Percentiles rank a stretch among this genome's conserved stretches.
Evolutionary conservation across 2,113 vertebrate genomes (phyloP).

Genomic region (Hassar affinis): DNA sequence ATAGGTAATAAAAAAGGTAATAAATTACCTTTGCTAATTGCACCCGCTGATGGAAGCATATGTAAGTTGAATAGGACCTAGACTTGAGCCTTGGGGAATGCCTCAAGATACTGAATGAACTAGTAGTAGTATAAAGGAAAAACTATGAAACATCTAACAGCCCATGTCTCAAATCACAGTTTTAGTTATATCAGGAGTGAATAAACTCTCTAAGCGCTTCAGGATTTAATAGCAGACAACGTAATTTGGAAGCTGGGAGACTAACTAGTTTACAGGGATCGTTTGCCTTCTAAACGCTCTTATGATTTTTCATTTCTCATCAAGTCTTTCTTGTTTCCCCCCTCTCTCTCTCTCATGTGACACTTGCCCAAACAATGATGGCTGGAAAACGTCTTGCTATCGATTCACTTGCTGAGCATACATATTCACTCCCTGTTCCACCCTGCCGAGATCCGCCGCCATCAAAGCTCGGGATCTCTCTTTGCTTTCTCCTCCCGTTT

Average conservation of each 20-base stretch:
- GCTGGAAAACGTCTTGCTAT: slow-evolving; percentile 60
- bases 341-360: slow-evolving; percentile 47
- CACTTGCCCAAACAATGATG: slow-evolving; percentile 48
- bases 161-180: not conserved
- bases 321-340: slow-evolving; percentile 37
- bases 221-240: slow-evolving; percentile 13
- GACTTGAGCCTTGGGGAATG: slow-evolving; percentile 20
- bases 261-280: not conserved
- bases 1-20: too few relatives aligned
- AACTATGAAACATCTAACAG: not conserved
- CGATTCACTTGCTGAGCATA: not conserved
- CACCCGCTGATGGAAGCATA: too few relatives aligned
- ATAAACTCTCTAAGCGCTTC: slow-evolving; percentile 7
- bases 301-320: slow-evolving; percentile 37
- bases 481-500: slow-evolving; percentile 41
- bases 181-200: not conserved
- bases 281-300: slow-evolving; percentile 14
- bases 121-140: not conserved
- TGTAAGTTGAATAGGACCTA: not conserved
- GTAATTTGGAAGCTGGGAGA: not conserved
- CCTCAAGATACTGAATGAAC: not conserved
- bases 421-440: slow-evolving; percentile 35
- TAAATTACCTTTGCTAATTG: not conserved
- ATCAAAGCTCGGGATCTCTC: slow-evolving; percentile 82
- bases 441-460: slow-evolving; percentile 84